Base-by-base conservation (phyloP, 2,797 vertebrate species). In the Nasua narica region DNA sequence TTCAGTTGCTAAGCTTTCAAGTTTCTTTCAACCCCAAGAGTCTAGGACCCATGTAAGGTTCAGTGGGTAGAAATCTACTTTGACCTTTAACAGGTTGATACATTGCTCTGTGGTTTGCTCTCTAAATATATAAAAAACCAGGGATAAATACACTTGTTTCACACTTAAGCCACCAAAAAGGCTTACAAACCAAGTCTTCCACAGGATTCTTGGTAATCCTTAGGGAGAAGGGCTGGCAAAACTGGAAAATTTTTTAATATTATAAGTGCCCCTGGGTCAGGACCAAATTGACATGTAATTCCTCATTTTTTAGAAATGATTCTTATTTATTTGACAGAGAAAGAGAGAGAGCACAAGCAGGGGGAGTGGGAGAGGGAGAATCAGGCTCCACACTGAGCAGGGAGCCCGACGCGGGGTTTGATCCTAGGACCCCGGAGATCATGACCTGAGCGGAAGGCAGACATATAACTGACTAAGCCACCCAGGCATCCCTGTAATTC, bases 1-100 rank as follows among this genome's bases (percentile, higher is more conserved):
- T 97, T 84, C 35, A 88, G n/a, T 56, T 79, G 48, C 40, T 83
- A 32, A 92, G 14, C 15, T 89, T 95, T 91, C 77, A 92, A 65
- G 65, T 76, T 88, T 58, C 76, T 89, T 96, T 95, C 40, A 86
- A 82, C 19, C 16, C n/a, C 50, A 87, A 58, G 46, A 48, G 56
- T 54, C 21, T 77, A 52, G 70, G 67, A 85, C 9, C 43, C 78
- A 74, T 40, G 5, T 70, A 29, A 65, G 32, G 27, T 60, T 94
- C 40, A 78, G 16, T 79, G 50, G 50, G 27, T 82, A 70, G 60
- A 94, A 46, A 94, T 91, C 16, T 76, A 82, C 84, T 81, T 94
- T 72, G 32, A 82, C 88, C 78, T 96, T 82, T 81, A 86, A 85
- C 27, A 82, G 62, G 77, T n/a, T 82, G 50, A 48, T 69, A 54